These are phyloP conservation scores for Rhyzopertha dominica DNA, from an alignment of 1,140 invertebrate genomes.

Conservation along the genomic window DNA sequence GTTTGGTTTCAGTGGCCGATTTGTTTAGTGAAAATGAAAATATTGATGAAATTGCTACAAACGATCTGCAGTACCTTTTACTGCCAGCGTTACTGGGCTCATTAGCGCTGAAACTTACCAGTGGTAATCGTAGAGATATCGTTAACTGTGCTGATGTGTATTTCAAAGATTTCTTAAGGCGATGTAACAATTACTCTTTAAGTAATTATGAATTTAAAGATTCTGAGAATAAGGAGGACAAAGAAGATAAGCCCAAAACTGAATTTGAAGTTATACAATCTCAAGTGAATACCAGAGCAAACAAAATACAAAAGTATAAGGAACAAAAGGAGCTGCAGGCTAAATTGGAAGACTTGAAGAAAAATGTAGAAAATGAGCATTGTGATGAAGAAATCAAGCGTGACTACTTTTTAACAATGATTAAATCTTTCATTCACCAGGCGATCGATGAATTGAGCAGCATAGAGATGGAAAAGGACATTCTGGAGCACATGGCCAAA, in stretches of 20 bases:
- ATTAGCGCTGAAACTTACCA: slow-evolving; percentile 63
- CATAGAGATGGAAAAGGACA: slow-evolving; percentile 65
- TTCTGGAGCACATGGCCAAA: slow-evolving; percentile 67
- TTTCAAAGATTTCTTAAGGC: slow-evolving; percentile 76
- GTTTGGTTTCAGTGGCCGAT: slow-evolving; percentile 67
- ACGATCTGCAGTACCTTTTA: slow-evolving; percentile 78
- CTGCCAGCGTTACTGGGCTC: slow-evolving; percentile 78
- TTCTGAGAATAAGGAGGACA: slow-evolving; percentile 14
- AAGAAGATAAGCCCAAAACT: slow-evolving; percentile 16
- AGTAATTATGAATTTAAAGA: slow-evolving; percentile 50
- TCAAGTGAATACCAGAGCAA: slow-evolving; percentile 54
- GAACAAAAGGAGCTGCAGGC: slow-evolving; percentile 74
- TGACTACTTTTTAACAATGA: slow-evolving; percentile 74
- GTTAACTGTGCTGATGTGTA: slow-evolving; percentile 74
- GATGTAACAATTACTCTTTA: slow-evolving; percentile 73
- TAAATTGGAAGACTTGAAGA: slow-evolving; percentile 60
- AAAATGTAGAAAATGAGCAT: slow-evolving; percentile 56
- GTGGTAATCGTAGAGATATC: slow-evolving; percentile 59
- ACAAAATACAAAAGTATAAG: slow-evolving; percentile 66
- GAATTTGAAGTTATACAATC: slow-evolving; percentile 41
- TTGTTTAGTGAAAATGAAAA: slow-evolving; percentile 87
- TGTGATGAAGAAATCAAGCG: slow-evolving; percentile 77
- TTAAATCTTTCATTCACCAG: slow-evolving; percentile 70
- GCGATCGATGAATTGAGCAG: slow-evolving; percentile 74
- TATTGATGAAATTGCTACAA: slow-evolving; percentile 80